Evolutionary conservation across 92 coral and sea anemone species (phyloP).

Genomic region (Pocillopora grandis): DNA sequence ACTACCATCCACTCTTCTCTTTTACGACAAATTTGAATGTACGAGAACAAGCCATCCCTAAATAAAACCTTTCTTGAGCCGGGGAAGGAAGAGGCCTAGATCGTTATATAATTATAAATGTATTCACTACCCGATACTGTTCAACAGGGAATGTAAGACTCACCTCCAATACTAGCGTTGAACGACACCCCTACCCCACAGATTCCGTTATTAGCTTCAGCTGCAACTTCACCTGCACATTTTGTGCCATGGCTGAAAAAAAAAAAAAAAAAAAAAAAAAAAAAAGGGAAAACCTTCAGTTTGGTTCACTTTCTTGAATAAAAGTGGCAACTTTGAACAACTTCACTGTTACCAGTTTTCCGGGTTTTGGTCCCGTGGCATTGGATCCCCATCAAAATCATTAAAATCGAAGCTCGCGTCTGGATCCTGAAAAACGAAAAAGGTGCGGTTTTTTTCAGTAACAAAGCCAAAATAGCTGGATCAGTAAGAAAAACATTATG

Average conservation of each 20-base stretch:
- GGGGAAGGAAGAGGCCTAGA: too few species aligned
- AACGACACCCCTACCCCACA: constrained; percentile 91
- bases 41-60: too few species aligned
- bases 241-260: constrained; percentile 76
- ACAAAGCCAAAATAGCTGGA: too few species aligned
- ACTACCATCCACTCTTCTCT: too few species aligned
- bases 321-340: not conserved
- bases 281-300: not conserved
- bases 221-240: constrained; percentile 92
- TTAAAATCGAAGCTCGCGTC: constrained; percentile 89
- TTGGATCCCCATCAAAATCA: constrained; percentile 78
- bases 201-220: constrained; percentile 83
- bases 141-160: not conserved
- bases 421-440: constrained; percentile 57
- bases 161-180: constrained; percentile 90
- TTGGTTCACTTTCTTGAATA: not conserved
- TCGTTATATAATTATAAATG: too few species aligned
- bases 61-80: too few species aligned
- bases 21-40: too few species aligned
- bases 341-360: constrained; percentile 65
- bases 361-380: constrained; percentile 63
- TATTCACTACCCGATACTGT: too few species aligned
- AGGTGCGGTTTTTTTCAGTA: not conserved
- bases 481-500: too few species aligned
- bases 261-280: not conserved